Evolutionary conservation across 1,140 invertebrate genomes (phyloP).

Genomic region (Popillia japonica): DNA sequence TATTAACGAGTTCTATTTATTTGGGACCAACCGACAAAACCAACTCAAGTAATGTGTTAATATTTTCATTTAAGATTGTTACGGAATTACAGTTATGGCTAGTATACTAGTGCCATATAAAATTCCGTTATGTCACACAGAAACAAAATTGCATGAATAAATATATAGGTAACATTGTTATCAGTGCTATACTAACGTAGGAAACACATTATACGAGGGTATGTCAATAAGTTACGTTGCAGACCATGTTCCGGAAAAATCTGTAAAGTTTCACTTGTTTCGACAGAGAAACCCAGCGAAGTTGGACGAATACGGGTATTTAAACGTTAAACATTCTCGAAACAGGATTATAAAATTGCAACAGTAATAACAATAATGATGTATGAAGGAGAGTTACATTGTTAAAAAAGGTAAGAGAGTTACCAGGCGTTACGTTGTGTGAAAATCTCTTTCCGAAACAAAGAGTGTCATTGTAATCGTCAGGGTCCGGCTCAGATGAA

Average conservation of each 20-base stretch:
- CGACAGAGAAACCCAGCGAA: background rate
- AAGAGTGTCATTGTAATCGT: background rate
- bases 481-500: constrained; percentile 23
- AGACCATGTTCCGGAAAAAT: too few species aligned
- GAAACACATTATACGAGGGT: background rate
- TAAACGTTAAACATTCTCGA: background rate
- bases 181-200: background rate
- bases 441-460: background rate
- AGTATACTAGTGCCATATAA: background rate
- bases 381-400: background rate
- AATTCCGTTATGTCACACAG: constrained; percentile 9
- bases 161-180: constrained; percentile 1
- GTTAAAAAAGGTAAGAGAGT: background rate
- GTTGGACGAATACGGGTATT: background rate
- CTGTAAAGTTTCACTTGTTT: background rate
- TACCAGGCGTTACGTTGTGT: background rate
- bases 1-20: background rate
- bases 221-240: too few species aligned
- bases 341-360: background rate
- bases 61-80: constrained; percentile 19
- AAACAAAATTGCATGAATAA: constrained; percentile 6
- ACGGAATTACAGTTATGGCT: background rate
- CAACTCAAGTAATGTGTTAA: background rate
- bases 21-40: background rate
- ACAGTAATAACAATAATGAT: background rate